Conservation (phyloP, 2,888 invertebrate species). For the Acanthopleura granulata region DNA sequence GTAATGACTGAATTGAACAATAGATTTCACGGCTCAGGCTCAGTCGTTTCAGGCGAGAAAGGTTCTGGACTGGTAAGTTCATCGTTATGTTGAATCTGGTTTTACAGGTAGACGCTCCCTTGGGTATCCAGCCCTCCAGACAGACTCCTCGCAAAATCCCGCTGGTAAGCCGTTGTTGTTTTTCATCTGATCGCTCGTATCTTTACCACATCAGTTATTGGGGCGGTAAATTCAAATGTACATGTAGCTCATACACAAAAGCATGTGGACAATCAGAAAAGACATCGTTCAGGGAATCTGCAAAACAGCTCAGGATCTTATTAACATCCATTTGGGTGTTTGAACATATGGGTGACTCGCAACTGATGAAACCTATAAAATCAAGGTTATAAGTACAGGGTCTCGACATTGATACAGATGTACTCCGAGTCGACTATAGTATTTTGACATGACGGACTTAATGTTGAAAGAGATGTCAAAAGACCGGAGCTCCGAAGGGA, state of each 20-base stretch:
- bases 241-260: too few relatives aligned
- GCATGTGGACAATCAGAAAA: too few relatives aligned
- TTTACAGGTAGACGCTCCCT: not conserved
- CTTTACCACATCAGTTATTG: not conserved
- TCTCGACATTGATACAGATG: too few relatives aligned
- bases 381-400: too few relatives aligned
- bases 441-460: too few relatives aligned
- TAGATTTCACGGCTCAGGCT: too few relatives aligned
- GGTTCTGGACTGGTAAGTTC: not conserved
- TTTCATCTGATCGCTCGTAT: not conserved
- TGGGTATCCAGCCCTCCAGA: not conserved
- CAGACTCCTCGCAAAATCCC: conserved; percentile 1
- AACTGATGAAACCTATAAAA: too few relatives aligned
- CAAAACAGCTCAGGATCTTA: not conserved
- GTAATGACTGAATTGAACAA: too few relatives aligned
- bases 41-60: not conserved
- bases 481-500: too few relatives aligned
- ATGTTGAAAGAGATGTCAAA: too few relatives aligned
- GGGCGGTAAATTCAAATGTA: not conserved
- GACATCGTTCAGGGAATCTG: not conserved
- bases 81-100: not conserved
- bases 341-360: too few relatives aligned
- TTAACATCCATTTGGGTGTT: not conserved
- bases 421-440: too few relatives aligned
- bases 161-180: not conserved